A percentile compares a stretch with the other conserved stretches of the same genome.
Evolutionary conservation across 1,140 invertebrate species (phyloP).

Genomic region (Bombus picipes): DNA sequence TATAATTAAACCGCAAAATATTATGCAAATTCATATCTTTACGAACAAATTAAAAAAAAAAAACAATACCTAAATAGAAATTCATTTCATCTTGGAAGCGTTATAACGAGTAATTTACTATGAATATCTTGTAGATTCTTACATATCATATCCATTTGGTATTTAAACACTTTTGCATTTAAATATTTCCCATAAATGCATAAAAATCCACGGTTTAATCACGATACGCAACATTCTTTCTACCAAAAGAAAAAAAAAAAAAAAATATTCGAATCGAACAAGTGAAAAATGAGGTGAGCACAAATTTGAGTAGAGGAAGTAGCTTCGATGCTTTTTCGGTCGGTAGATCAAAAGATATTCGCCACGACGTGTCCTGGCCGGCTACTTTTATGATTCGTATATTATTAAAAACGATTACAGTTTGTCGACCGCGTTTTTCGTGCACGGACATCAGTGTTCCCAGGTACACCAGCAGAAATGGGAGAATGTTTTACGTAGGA

Average conservation of each 20-base stretch:
- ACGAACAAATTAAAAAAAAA: no score
- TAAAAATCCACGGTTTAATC: no score
- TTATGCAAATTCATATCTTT: no score
- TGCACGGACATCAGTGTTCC: not conserved
- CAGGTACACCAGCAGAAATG: not conserved
- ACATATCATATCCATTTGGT: no score
- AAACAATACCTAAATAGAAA: no score
- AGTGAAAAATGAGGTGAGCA: not conserved
- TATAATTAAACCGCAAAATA: no score
- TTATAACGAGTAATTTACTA: no score
- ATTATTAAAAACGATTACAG: constrained; percentile 50
- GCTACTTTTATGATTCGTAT: constrained; percentile 38
- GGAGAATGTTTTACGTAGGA: constrained; percentile 22
- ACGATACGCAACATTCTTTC: not conserved
- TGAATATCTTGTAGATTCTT: no score
- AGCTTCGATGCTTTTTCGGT: not conserved
- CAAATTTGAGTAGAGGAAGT: not conserved
- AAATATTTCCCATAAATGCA: no score
- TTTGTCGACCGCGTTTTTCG: constrained; percentile 40
- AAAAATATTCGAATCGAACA: not conserved
- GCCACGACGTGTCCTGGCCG: not conserved
- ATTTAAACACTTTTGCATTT: no score
- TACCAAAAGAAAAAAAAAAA: not conserved
- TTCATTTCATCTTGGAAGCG: no score
- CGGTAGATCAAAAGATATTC: constrained; percentile 32